These are phyloP conservation scores for Apteryx owenii DNA, from an alignment of 2,113 vertebrate species.

Conservation along the genomic window DNA sequence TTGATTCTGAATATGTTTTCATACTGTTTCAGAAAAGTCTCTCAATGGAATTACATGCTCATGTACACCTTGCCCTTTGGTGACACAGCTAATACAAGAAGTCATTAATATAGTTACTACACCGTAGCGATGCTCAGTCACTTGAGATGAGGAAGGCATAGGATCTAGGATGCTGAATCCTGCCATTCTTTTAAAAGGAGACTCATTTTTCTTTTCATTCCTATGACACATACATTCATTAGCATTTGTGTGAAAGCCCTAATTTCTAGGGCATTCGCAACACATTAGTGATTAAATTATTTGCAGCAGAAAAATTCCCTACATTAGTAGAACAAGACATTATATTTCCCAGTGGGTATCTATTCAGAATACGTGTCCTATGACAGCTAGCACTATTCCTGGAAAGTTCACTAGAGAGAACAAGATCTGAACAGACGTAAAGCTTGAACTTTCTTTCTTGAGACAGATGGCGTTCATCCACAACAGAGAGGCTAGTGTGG, in stretches of 20 bases:
- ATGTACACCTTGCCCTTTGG: neutral
- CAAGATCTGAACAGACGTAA: fast-evolving
- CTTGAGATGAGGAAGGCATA: neutral
- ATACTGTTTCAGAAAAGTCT: neutral
- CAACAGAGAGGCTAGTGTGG: neutral
- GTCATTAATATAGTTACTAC: fast-evolving
- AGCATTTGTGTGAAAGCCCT: neutral
- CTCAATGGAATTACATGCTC: neutral
- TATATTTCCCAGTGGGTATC: neutral
- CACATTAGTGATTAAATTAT: neutral
- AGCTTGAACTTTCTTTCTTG: neutral
- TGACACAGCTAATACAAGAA: neutral
- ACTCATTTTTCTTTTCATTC: neutral
- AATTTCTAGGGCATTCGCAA: neutral
- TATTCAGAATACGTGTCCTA: neutral
- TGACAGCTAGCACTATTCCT: neutral
- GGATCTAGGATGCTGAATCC: neutral
- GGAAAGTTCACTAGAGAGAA: neutral
- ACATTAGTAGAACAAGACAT: neutral
- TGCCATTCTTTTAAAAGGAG: fast-evolving
- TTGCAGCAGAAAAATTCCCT: neutral
- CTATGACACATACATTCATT: neutral
- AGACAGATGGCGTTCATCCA: neutral
- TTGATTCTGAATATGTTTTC: neutral
- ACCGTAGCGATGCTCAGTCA: fast-evolving